A percentile compares a stretch with the other conserved stretches of the same genome.
Evolutionary conservation across 2,113 vertebrate species (phyloP).

Genomic region (Corythaeola cristata): DNA sequence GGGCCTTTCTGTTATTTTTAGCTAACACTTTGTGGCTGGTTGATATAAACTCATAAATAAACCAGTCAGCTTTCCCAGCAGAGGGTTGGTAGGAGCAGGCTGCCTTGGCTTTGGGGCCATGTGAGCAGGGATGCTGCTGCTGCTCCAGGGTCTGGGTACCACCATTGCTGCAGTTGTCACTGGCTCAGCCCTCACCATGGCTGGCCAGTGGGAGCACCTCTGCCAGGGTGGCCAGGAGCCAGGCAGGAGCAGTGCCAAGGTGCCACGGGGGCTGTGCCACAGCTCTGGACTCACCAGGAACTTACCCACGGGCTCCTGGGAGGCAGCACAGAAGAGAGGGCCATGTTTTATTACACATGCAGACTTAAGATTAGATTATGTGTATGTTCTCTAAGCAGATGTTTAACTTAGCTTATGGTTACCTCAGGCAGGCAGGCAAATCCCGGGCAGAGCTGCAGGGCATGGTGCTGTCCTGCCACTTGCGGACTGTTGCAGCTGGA

Average conservation of each 20-base stretch:
- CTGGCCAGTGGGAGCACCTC: not conserved
- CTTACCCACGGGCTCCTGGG: not conserved
- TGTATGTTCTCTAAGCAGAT: not conserved
- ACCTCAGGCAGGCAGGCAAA: not conserved
- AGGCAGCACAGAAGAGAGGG: not conserved
- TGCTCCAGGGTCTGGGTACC: not conserved
- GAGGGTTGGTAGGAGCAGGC: not conserved
- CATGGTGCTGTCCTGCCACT: not conserved
- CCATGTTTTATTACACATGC: not conserved
- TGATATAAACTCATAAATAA: not conserved
- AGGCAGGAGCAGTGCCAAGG: not conserved
- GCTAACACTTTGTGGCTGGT: not conserved
- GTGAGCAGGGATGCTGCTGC: not conserved
- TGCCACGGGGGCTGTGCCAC: not conserved
- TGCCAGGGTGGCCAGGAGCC: not conserved
- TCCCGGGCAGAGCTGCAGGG: not conserved
- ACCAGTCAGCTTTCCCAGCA: not conserved
- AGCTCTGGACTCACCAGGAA: not conserved
- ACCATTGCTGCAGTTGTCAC: not conserved
- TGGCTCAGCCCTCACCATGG: not conserved
- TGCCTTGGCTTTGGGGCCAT: not conserved
- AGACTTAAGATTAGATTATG: not conserved
- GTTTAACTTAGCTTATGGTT: not conserved
- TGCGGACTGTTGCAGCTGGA: not conserved
- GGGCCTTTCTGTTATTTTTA: not conserved